These are phyloP conservation scores for Catharus bicknelli DNA, from an alignment of 2,113 vertebrate species.

Conservation along the genomic window DNA sequence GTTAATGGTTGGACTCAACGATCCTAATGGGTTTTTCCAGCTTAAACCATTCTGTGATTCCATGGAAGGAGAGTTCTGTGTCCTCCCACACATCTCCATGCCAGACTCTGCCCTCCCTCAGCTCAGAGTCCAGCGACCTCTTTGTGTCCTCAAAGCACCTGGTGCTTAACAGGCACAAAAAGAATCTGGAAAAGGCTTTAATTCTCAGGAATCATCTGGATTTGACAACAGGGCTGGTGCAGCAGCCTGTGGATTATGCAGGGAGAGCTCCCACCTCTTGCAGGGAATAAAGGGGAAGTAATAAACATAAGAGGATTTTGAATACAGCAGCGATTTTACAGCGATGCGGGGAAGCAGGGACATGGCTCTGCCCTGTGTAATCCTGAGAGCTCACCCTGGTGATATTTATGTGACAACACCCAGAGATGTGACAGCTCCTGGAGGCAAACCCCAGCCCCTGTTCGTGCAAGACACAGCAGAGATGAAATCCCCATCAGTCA, in stretches of 20 bases:
- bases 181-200: background rate
- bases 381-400: background rate
- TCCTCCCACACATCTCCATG: rapidly evolving
- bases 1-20: background rate
- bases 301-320: constrained; percentile 57
- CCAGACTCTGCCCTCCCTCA: background rate
- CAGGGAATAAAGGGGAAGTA: constrained; percentile 25
- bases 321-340: background rate
- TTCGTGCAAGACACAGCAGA: background rate
- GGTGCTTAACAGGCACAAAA: background rate
- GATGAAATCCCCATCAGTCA: background rate
- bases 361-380: background rate
- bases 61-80: rapidly evolving
- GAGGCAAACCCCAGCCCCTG: background rate
- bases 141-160: background rate
- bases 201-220: constrained; percentile 30
- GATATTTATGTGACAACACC: rapidly evolving
- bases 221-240: background rate
- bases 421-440: background rate
- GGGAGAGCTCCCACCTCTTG: background rate
- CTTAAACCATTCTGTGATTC: background rate
- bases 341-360: background rate
- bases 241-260: background rate
- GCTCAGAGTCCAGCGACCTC: background rate
- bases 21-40: background rate